A percentile compares a stretch with the other conserved stretches of the same genome.
Conservation (phyloP, 2,888 invertebrate genomes). For the Catocala nupta region DNA sequence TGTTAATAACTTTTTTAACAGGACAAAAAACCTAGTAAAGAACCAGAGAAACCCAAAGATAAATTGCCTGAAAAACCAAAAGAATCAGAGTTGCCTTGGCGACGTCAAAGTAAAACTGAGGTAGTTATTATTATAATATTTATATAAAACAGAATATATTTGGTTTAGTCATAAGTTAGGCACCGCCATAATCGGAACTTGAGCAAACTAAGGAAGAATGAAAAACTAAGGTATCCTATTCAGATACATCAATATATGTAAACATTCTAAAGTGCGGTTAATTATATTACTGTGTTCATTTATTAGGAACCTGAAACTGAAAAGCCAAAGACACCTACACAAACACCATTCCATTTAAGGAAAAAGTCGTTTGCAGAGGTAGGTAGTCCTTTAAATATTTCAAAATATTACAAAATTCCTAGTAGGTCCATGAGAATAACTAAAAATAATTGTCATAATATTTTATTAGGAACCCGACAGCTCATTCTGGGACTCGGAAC, state of each 20-base stretch:
- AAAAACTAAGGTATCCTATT: not conserved
- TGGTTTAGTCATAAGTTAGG: not conserved
- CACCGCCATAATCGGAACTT: conserved; percentile 4
- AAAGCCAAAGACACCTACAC: conserved; percentile 12
- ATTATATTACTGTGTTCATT: conserved; percentile 1
- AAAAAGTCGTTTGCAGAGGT: conserved; percentile 25
- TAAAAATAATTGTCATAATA: conserved; percentile 1
- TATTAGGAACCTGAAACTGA: conserved; percentile 18
- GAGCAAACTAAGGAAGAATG: not conserved
- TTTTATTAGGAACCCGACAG: conserved; percentile 13
- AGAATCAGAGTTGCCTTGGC: conserved; percentile 46
- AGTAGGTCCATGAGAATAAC: too few relatives aligned
- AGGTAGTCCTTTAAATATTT: not conserved
- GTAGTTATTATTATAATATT: conserved; percentile 36
- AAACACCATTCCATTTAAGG: conserved; percentile 14
- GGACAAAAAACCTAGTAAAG: conserved; percentile 36
- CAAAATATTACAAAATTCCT: too few relatives aligned
- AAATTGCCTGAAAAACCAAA: conserved; percentile 33
- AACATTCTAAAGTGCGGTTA: too few relatives aligned
- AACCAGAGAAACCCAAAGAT: conserved; percentile 39
- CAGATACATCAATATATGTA: too few relatives aligned
- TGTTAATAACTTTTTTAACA: conserved; percentile 23
- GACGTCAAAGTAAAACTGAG: conserved; percentile 54
- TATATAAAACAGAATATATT: too few relatives aligned
- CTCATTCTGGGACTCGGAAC: conserved; percentile 7